A percentile compares a stretch with the other conserved stretches of the same genome.
Conservation (phyloP, 2,113 vertebrate species). For the Meleagris gallopavo region DNA sequence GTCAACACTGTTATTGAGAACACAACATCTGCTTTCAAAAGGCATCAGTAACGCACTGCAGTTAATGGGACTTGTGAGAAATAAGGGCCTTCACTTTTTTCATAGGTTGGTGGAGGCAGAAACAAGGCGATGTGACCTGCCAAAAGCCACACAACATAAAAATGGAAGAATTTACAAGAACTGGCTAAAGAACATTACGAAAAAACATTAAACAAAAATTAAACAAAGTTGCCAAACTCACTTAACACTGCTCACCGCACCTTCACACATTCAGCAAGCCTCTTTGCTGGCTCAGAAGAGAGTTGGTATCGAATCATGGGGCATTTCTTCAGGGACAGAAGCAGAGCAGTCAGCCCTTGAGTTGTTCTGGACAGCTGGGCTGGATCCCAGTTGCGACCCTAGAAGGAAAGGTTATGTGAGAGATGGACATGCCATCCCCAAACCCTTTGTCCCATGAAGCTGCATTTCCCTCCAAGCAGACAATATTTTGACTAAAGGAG, state of each 20-base stretch:
- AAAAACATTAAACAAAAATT: background rate
- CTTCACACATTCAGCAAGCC: conserved; percentile 93
- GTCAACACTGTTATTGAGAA: background rate
- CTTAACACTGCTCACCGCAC: conserved; percentile 42
- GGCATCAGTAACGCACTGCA: background rate
- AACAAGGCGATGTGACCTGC: accelerated
- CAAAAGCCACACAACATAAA: accelerated
- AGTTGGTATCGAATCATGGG: conserved; percentile 98
- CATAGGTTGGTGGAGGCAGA: background rate
- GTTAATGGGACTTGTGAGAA: accelerated
- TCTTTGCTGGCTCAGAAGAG: conserved; percentile 90
- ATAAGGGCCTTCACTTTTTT: accelerated
- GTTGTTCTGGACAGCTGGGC: conserved; percentile 86
- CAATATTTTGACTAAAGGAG: background rate
- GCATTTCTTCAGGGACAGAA: conserved; percentile 95
- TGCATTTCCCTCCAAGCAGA: background rate
- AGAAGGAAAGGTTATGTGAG: background rate
- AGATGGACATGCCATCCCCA: accelerated
- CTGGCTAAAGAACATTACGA: background rate
- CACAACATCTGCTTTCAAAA: background rate
- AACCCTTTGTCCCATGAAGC: background rate
- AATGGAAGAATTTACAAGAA: background rate
- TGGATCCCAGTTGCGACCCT: conserved; percentile 92
- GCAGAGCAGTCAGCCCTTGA: conserved; percentile 93
- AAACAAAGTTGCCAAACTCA: too few relatives aligned